Base-by-base conservation (phyloP, 37 sponge, comb jelly and placozoan species). In the Oscarella lobularis region DNA sequence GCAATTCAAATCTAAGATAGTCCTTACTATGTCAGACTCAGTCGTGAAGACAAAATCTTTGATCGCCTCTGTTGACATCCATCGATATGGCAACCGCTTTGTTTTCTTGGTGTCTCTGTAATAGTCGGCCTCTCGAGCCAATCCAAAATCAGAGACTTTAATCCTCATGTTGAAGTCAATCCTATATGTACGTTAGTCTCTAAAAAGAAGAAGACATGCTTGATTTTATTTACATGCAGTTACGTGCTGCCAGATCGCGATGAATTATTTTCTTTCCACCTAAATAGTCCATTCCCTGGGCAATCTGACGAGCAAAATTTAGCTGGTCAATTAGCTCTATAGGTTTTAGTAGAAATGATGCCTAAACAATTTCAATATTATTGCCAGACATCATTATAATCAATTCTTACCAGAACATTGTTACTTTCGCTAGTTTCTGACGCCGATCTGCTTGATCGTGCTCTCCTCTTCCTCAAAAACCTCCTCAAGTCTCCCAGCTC, bases 201-300 rank as follows among this genome's bases (percentile, higher is more conserved):
- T n/a, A n/a, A n/a, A n/a, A n/a, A n/a, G n/a, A n/a, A n/a, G n/a
- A n/a, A n/a, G n/a, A n/a, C n/a, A n/a, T n/a, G n/a, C n/a, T n/a
- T n/a, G n/a, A n/a, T n/a, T n/a, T n/a, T n/a, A n/a, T n/a, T 9
- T 54, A 80, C 81, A 80, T 38, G 75, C 81, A 80, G 39, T 80
- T 80, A 32, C 81, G 73, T 80, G 81, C 81, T 34, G 81, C 81
- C 27, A 80, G 81, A 80, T 84, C 81, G 66, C 85, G 39, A 39
- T 84, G 85, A 0, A 84, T 73, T 38, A 80, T 79, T 38, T 75
- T 79, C 41, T 34, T 68, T 6, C 35, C 48, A 36, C 80, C 33
- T 54, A 84, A 37, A 31, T 84, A 84, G 9, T 79, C 48, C 85
- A 84, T 84, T 2, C 85, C 85, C 37, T 33, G 30, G 2, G 85